A percentile compares a stretch with the other conserved stretches of the same genome.
phyloP scores from a whole-genome alignment of 2,797 vertebrate species.

The Typhlichthys eigenmanni region DNA sequence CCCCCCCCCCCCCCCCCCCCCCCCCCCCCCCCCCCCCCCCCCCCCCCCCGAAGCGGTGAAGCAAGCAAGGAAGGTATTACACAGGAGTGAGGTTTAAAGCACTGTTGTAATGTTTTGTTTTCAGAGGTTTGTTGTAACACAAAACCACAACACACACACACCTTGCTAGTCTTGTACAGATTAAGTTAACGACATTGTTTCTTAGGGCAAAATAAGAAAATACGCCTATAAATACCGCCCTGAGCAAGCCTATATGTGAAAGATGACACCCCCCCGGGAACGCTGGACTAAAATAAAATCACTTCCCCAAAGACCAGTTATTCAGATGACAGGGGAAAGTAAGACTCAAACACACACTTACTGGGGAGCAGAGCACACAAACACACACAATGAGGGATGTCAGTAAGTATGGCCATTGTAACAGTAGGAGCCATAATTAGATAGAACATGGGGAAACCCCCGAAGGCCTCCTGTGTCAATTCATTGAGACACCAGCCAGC shows the following conservation, averaged over 20 bases:
- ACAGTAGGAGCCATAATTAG: slow-evolving; percentile 19
- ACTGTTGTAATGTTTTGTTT: slow-evolving; percentile 5
- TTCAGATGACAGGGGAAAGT: slow-evolving; percentile 65
- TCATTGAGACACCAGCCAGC: slow-evolving; percentile 13
- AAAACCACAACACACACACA: not conserved
- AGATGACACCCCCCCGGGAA: slow-evolving; percentile 71
- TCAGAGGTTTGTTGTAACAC: not conserved
- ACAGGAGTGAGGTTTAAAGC: not conserved
- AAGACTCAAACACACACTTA: slow-evolving; percentile 56
- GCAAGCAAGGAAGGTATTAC: too few species aligned
- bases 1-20: too few species aligned
- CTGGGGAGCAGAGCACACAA: slow-evolving; percentile 31
- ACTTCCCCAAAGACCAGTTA: slow-evolving; percentile 68
- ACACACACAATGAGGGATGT: slow-evolving; percentile 45
- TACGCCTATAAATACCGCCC: slow-evolving; percentile 64
- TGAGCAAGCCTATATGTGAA: slow-evolving; percentile 61
- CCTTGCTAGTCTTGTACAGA: slow-evolving; percentile 11
- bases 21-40: too few species aligned
- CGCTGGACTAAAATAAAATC: slow-evolving; percentile 76
- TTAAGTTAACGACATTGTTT: slow-evolving; percentile 32
- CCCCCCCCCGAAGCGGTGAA: too few species aligned
- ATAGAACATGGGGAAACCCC: slow-evolving; percentile 4
- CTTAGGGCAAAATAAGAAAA: slow-evolving; percentile 60
- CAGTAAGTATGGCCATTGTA: slow-evolving; percentile 36
- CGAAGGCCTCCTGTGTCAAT: slow-evolving; percentile 13